Evolutionary conservation across 2,797 vertebrate species (phyloP), one percentile per base, ranked within the genome.

Genomic region (Scyliorhinus canicula): DNA sequence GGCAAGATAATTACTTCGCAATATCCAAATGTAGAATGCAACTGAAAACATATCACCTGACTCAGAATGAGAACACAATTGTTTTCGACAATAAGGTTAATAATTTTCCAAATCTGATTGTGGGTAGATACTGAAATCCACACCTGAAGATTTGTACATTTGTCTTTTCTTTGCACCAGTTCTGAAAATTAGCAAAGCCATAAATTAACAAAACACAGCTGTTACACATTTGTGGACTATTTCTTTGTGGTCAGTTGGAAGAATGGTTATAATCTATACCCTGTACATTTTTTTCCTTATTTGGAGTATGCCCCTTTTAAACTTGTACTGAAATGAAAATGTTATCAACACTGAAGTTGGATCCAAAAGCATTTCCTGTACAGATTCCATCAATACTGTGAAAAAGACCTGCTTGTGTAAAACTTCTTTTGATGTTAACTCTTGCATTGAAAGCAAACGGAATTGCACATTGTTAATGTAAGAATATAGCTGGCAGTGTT

Each of bases 221-320:
- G 63, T 47, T 69, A 50, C 9, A 69, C 24, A 40, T 93, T 93
- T 44, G 19, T 40, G 21, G 60, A 28, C 63, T 65, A 93, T 93
- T 91, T 91, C 57, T n/a, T 67, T 93, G 57, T 67, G 24, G n/a
- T 93, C 90, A 67, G 7, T 63, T 24, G 7, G 21, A 40, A 47
- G 28, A 40, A 93, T 47, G 57, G 60, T 67, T 91, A 47, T n/a
- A 91, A 91, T 63, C n/a, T 93, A 40, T 67, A 93, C 60, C 11
- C 60, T 93, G 63, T 60, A 44, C 21, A 26, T 93, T 67, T 67
- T 93, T 93, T 93, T 57, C 86, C 86, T 90, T 55, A 90, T 55
- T 60, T 90, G 55, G 55, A 60, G 3, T 93, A 67, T 44, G 24
- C 19, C 90, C 90, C 24, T 47, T 65, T 67, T n/a, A 93, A 93